These are phyloP conservation scores for Platycercus adscitus DNA, from an alignment of 2,113 vertebrate species.

Conservation along the genomic window DNA sequence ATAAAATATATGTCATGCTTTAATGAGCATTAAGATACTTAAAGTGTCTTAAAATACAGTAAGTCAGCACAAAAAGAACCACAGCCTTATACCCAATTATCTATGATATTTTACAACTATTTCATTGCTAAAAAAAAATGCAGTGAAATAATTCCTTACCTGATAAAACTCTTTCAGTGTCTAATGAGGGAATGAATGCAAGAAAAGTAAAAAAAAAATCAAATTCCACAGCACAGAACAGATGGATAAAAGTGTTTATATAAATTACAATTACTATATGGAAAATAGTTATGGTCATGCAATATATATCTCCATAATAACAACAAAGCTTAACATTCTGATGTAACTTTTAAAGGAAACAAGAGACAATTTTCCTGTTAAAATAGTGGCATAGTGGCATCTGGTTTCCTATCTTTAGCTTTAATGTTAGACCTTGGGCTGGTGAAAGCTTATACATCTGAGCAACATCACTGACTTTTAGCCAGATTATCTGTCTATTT, in stretches of 20 bases:
- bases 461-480: background rate
- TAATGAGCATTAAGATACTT: background rate
- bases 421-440: background rate
- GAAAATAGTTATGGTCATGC: conserved; percentile 80
- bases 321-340: conserved; percentile 61
- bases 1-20: background rate
- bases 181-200: conserved; percentile 92
- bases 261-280: conserved; percentile 78
- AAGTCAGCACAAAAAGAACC: conserved; percentile 51
- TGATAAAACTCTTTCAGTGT: conserved; percentile 97
- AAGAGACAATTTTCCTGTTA: conserved; percentile 36
- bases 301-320: conserved; percentile 69
- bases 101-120: conserved; percentile 73
- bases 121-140: conserved; percentile 77
- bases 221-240: conserved; percentile 89
- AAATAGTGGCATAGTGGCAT: background rate
- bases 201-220: conserved; percentile 90
- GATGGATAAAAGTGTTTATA: conserved; percentile 81
- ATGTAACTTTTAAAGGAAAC: conserved; percentile 47
- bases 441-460: background rate
- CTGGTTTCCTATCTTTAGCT: background rate
- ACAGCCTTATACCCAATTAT: conserved; percentile 62
- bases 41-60: conserved; percentile 50
- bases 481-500: background rate
- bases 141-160: conserved; percentile 90